Percentiles rank a stretch among this genome's conserved stretches.
phyloP scores from a whole-genome alignment of 2,797 vertebrate genomes.

The Sebastes minor region DNA sequence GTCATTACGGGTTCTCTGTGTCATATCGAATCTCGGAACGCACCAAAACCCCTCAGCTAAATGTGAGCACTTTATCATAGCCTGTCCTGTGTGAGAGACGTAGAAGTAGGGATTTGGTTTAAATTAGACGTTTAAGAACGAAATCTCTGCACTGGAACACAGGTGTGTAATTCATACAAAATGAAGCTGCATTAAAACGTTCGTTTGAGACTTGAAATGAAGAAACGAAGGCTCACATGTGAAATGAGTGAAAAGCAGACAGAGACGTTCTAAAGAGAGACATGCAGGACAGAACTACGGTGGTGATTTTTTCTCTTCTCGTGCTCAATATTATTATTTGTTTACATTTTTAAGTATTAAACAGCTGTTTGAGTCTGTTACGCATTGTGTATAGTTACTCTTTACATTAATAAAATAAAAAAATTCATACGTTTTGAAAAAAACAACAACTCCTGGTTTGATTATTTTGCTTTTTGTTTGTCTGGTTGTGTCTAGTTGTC shows the following conservation, averaged over 20 bases:
- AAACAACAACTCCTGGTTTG: background rate
- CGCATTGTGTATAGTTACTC: constrained; percentile 76
- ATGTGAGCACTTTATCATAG: constrained; percentile 69
- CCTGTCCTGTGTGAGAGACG: constrained; percentile 27
- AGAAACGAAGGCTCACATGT: constrained; percentile 28
- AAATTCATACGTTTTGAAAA: constrained; percentile 67
- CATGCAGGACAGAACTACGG: constrained; percentile 50
- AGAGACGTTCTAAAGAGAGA: constrained; percentile 48
- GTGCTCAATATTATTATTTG: constrained; percentile 81
- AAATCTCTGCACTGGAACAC: constrained; percentile 56
- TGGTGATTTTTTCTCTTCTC: constrained; percentile 70
- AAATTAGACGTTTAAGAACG: constrained; percentile 1
- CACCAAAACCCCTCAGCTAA: background rate
- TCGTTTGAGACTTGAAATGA: constrained; percentile 46
- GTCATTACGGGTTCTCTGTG: constrained; percentile 58
- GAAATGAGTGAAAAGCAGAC: constrained; percentile 58
- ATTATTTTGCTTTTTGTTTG: background rate
- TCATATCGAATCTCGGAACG: constrained; percentile 21
- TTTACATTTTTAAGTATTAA: constrained; percentile 87
- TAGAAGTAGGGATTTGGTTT: constrained; percentile 13
- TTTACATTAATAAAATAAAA: constrained; percentile 74
- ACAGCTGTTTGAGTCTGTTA: constrained; percentile 80
- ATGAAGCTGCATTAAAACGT: constrained; percentile 14
- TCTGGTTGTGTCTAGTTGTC: background rate
- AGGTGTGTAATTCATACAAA: background rate